phyloP scores from a whole-genome alignment of 2,888 invertebrate species.

The Eristalis tenax region DNA sequence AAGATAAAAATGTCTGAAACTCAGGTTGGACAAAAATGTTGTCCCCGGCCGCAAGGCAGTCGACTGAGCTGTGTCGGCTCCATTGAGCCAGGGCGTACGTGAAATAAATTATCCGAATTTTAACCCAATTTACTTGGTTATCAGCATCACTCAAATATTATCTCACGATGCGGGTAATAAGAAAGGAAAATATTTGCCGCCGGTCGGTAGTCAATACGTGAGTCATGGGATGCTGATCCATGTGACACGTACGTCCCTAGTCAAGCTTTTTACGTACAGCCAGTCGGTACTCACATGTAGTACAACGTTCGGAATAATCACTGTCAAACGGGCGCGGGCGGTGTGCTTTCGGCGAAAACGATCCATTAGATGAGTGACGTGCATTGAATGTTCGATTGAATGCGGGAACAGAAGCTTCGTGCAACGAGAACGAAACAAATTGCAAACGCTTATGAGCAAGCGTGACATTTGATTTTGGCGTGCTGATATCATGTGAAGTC shows the following conservation, averaged over 20 bases:
- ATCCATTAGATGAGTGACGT: constrained; percentile 26
- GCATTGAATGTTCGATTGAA: constrained; percentile 20
- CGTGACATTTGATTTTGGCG: constrained; percentile 38
- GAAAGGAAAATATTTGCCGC: not conserved
- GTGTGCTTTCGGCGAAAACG: constrained; percentile 20
- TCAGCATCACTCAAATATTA: constrained; percentile 7
- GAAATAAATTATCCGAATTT: constrained; percentile 9
- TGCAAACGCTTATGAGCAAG: constrained; percentile 12
- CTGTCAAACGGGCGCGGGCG: not conserved
- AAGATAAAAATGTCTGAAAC: constrained; percentile 1
- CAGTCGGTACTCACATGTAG: no score
- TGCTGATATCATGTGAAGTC: constrained; percentile 17
- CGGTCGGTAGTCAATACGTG: not conserved
- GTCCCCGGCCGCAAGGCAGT: not conserved
- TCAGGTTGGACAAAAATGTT: not conserved
- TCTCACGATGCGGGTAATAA: not conserved
- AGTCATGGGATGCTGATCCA: not conserved
- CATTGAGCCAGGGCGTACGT: not conserved
- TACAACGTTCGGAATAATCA: not conserved
- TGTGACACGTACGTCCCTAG: not conserved
- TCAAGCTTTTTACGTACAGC: not conserved
- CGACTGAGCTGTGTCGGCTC: not conserved
- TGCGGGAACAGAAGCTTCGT: not conserved
- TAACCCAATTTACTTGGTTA: constrained; percentile 5
- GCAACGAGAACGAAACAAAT: constrained; percentile 5